Percentiles rank a stretch among this genome's conserved stretches.
Evolutionary conservation across 2,797 vertebrate genomes (phyloP).

Genomic region (Heteromormyrus szaboi): DNA sequence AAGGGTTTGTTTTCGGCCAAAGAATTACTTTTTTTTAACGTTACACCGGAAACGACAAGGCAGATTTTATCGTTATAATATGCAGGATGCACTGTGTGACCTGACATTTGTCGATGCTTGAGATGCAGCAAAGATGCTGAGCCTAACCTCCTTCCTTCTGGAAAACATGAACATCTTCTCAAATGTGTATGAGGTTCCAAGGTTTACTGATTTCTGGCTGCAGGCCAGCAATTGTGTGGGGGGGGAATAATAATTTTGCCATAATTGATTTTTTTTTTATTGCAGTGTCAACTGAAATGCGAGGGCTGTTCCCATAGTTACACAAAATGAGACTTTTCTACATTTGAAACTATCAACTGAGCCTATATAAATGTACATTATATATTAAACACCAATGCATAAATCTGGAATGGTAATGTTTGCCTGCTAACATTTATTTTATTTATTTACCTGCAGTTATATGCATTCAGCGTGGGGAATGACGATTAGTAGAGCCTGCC

Average conservation of each 20-base stretch:
- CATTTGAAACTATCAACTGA: not conserved
- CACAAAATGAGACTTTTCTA: not conserved
- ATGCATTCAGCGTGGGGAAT: not conserved
- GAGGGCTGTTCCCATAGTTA: not conserved
- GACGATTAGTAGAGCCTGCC: not conserved
- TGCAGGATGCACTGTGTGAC: not conserved
- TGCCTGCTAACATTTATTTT: not conserved
- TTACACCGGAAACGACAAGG: not conserved
- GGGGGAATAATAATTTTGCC: not conserved
- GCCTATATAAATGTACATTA: not conserved
- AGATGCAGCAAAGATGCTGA: not conserved
- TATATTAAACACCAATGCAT: slow-evolving; percentile 1
- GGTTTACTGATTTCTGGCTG: not conserved
- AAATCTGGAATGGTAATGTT: not conserved
- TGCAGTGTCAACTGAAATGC: not conserved
- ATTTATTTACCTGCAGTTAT: not conserved
- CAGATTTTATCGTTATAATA: not conserved
- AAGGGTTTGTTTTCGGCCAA: not conserved
- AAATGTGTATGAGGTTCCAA: not conserved
- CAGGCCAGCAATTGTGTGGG: not conserved
- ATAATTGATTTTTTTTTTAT: not conserved
- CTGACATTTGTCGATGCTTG: not conserved
- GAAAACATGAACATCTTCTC: not conserved
- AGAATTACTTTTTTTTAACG: not conserved
- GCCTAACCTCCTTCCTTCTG: not conserved